Evolutionary conservation across 1,140 invertebrate genomes (phyloP), one percentile per base, ranked within the genome.

Genomic region (Nomia melanderi): DNA sequence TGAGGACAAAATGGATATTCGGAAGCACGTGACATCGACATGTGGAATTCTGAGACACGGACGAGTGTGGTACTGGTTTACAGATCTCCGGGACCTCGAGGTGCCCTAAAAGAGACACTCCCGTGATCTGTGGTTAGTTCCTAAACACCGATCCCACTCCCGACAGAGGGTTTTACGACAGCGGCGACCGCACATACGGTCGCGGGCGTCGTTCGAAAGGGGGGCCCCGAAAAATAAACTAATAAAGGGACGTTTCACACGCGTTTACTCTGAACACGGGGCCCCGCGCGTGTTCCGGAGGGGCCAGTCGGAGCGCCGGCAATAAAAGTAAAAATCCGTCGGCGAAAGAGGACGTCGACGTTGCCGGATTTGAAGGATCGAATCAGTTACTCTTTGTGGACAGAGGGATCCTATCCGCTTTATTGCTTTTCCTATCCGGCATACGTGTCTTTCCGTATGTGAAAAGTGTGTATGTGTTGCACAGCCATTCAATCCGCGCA

Each of bases 231-330:
- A 82, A 86, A 86, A 86, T 86, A 87, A 87, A 86, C 85, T 39
- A 82, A 86, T 84, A 86, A 84, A 86, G 72, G 76, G 69, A 25
- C 81, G 69, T 80, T 83, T 84, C 78, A 80, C 82, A 83, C 81
- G 77, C 59, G 81, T 84, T 84, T 84, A 84, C 81, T 71, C 39
- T 29, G 81, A 73, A 82, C 33, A 25, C 54, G 47, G 47, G 17
- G n/a, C 41, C 41, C 12, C 41, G 41, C n/a, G n/a, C n/a, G 41
- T 5, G 41, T 20, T 14, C 53, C 44, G 27, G 23, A 31, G 54
- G 65, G 41, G 41, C 39, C n/a, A 44, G 20, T 20, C 39, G 65
- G 53, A n/a, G 20, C 27, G 70, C 56, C 27, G 77, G 82, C 53
- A 84, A 80, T 84, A 84, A 83, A 84, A 83, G 47, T 83, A 69